phyloP scores from a whole-genome alignment of 1,140 invertebrate species.

The Drosophila rhopaloa region DNA sequence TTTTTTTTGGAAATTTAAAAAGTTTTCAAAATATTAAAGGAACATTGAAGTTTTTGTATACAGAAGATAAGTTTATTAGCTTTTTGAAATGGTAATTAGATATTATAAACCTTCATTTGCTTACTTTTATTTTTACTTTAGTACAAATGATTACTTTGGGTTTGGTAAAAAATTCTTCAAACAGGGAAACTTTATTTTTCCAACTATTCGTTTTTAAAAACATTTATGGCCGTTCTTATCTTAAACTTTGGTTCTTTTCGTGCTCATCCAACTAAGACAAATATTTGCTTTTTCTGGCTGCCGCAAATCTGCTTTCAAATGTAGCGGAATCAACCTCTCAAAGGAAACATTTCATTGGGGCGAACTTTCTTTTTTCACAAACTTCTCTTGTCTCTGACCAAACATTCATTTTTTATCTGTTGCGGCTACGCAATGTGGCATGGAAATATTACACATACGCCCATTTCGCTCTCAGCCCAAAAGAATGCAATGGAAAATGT shows the following conservation, averaged over 20 bases:
- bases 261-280: constrained; percentile 25
- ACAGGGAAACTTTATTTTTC: neutral
- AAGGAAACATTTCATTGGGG: constrained; percentile 23
- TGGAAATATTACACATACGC: constrained; percentile 51
- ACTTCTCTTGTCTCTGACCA: constrained; percentile 33
- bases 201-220: neutral
- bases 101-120: too few species aligned
- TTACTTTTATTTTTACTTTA: too few species aligned
- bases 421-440: constrained; percentile 45
- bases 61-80: too few species aligned
- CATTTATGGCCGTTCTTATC: neutral
- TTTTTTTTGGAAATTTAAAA: neutral
- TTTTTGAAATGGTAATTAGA: too few species aligned
- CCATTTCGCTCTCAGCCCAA: constrained; percentile 31
- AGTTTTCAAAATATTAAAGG: neutral
- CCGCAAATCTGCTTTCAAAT: constrained; percentile 45
- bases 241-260: neutral
- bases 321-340: constrained; percentile 34
- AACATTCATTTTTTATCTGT: constrained; percentile 30
- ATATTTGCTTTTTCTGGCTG: constrained; percentile 33
- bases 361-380: constrained; percentile 1
- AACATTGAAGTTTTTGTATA: too few species aligned
- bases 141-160: too few species aligned
- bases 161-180: too few species aligned
- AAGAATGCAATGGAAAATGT: constrained; percentile 39